Conservation (phyloP, 2,888 invertebrate species). For the Neoscelio sp. region DNA sequence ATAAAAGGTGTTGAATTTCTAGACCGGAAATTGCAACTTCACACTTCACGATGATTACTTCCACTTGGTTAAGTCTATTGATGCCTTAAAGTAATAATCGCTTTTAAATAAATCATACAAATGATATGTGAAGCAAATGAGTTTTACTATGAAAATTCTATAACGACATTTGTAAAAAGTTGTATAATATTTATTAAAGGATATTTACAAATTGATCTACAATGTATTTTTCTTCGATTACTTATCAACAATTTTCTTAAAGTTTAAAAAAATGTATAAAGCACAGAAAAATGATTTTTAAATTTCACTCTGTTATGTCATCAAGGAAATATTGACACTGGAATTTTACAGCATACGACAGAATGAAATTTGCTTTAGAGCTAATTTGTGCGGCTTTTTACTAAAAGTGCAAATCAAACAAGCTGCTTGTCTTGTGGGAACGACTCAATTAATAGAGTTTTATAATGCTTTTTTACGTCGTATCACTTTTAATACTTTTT, state of each 20-base stretch:
- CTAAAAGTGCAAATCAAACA: not conserved
- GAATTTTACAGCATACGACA: conserved; percentile 8
- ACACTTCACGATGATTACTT: conserved; percentile 5
- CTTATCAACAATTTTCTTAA: too few relatives aligned
- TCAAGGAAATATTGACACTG: conserved; percentile 5
- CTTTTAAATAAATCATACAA: not conserved
- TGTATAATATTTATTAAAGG: too few relatives aligned
- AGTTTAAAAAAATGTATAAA: too few relatives aligned
- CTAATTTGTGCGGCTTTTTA: conserved; percentile 13
- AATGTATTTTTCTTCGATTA: too few relatives aligned
- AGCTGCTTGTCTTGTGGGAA: conserved; percentile 3
- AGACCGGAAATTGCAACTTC: conserved; percentile 18
- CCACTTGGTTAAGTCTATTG: not conserved
- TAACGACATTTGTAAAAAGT: too few relatives aligned
- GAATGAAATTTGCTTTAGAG: conserved; percentile 10
- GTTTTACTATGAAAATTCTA: too few relatives aligned
- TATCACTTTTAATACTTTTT: too few relatives aligned
- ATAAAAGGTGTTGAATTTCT: conserved; percentile 5
- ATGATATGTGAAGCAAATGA: too few relatives aligned
- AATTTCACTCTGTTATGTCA: not conserved
- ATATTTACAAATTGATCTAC: too few relatives aligned
- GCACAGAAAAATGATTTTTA: too few relatives aligned
- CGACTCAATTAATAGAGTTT: conserved; percentile 12
- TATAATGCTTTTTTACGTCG: conserved; percentile 2
- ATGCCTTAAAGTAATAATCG: not conserved